phyloP scores from a whole-genome alignment of 2,888 invertebrate genomes.

The Sceliomorpha sp. region DNA sequence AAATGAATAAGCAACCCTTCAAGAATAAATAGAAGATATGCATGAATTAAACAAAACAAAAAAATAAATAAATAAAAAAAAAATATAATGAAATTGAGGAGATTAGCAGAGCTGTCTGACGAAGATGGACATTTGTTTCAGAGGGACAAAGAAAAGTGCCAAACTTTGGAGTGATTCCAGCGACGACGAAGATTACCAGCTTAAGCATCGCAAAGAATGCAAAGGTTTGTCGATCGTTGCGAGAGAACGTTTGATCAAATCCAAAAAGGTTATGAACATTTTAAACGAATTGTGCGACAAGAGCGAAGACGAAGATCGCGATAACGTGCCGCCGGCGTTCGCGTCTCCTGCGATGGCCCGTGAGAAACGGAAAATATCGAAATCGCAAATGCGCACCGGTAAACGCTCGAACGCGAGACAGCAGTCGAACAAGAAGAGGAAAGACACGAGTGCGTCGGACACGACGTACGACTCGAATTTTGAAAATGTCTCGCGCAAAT shows the following conservation, averaged over 20 bases:
- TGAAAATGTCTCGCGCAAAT: too few relatives aligned
- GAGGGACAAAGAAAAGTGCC: slow-evolving; percentile 22
- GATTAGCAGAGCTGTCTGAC: slow-evolving; percentile 4
- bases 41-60: slow-evolving; percentile 3
- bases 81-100: too few relatives aligned
- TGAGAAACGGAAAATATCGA: not conserved
- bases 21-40: slow-evolving; percentile 5
- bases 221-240: not conserved
- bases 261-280: not conserved
- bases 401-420: too few relatives aligned
- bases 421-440: too few relatives aligned
- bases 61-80: too few relatives aligned
- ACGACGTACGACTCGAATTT: too few relatives aligned
- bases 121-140: slow-evolving; percentile 33
- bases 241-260: slow-evolving; percentile 1
- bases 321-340: too few relatives aligned
- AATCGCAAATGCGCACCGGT: too few relatives aligned
- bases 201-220: not conserved
- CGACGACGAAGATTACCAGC: slow-evolving; percentile 9
- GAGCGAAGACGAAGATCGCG: not conserved
- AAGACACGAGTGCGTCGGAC: too few relatives aligned
- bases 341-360: not conserved
- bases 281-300: not conserved
- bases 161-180: slow-evolving; percentile 12
- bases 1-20: slow-evolving; percentile 1